These are phyloP conservation scores for Austrofundulus limnaeus DNA, from an alignment of 2,113 vertebrate genomes.

Conservation along the genomic window DNA sequence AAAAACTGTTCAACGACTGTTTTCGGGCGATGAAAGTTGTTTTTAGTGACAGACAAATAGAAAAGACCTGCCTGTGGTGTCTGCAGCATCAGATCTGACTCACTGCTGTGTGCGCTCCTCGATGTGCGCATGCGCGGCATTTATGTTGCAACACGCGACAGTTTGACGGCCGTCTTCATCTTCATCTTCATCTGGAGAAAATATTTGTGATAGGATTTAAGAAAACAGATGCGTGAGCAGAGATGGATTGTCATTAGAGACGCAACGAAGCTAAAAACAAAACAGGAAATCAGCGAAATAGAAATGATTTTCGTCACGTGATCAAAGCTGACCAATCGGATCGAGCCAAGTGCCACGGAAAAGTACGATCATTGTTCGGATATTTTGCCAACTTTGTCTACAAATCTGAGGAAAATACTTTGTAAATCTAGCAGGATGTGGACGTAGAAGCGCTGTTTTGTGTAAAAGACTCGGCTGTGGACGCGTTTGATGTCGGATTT, in stretches of 20 bases:
- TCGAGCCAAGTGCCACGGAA: constrained; percentile 30
- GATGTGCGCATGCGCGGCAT: constrained; percentile 54
- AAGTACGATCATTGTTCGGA: constrained; percentile 71
- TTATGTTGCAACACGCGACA: not conserved
- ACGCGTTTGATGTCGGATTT: not conserved
- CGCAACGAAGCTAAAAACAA: not conserved
- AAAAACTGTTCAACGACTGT: not conserved
- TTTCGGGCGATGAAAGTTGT: not conserved
- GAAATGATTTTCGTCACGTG: constrained; percentile 60
- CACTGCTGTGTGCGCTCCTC: not conserved
- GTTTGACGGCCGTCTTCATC: constrained; percentile 21
- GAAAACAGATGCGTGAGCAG: not conserved
- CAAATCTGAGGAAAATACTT: not conserved
- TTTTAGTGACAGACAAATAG: not conserved
- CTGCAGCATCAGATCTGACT: not conserved
- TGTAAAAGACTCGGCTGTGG: not conserved
- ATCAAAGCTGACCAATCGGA: constrained; percentile 62
- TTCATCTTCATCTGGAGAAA: constrained; percentile 26
- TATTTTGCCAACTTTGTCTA: constrained; percentile 40
- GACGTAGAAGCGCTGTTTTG: not conserved
- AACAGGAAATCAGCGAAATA: not conserved
- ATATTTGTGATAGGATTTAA: not conserved
- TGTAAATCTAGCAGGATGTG: not conserved
- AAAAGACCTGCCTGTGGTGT: too few relatives aligned
- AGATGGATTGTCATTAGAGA: not conserved